Base-by-base conservation (phyloP, 2,888 invertebrate genomes). In the Phyllotreta striolata region DNA sequence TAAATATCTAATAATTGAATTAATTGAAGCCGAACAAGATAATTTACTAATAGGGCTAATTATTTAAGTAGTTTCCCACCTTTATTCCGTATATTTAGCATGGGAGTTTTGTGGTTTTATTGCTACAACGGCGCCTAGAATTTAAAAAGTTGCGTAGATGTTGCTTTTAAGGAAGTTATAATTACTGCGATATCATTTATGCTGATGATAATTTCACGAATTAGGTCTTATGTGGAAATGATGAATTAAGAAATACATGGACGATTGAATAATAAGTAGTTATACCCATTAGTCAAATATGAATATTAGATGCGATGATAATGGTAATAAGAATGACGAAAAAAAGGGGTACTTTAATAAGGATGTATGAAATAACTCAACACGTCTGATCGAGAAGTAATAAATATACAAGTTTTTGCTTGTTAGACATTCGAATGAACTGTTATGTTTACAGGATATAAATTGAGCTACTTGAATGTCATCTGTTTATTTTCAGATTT, bases 1-100 rank as follows among this genome's bases (percentile, higher is more conserved):
- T 68, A 68, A 68, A 68, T 65, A 68, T 59, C 62, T 62, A 68
- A 66, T 68, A 66, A 66, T 66, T 66, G 60, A 68, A 66, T 66
- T 68, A 68, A 66, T 64, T 62, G 59, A 64, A 39, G 63, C 46
- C 54, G 63, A 55, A 60, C 59, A 62, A 61, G 62, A 68, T 64
- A 68, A 68, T 68, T 63, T 63, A 62, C 64, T 68, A 64, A 68
- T 66, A 52, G 62, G 60, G 46, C 56, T 57, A 58, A 68, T 68
- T 64, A 62, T 49, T 44, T 46, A 68, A 66, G 55, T 56, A 51
- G 54, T 64, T 68, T 68, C 68, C 66, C 68, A 68, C 68, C 68
- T 68, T 64, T 68, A 64, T 68, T 68, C 59, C 55, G 37, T 60
- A 56, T 60, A 38, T 60, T 60, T 60, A 60, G 44, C 60, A 52